A percentile compares a stretch with the other conserved stretches of the same genome.
These are phyloP conservation scores for Temnothorax longispinosus DNA, from an alignment of 1,140 invertebrate genomes.

Conservation along the genomic window DNA sequence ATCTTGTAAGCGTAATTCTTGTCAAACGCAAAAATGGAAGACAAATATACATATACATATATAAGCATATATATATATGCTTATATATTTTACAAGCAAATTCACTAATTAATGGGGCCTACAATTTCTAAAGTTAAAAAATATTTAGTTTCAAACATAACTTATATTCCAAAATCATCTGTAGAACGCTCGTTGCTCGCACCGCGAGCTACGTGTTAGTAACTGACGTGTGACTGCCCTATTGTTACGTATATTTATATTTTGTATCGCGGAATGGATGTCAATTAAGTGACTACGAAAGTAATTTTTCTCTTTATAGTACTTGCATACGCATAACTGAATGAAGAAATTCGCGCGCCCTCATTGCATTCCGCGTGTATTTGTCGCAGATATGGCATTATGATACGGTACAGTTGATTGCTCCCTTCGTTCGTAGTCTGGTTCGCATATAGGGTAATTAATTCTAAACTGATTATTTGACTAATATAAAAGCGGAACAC, in stretches of 20 bases:
- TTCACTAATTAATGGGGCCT: constrained; percentile 9
- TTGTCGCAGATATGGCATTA: constrained; percentile 19
- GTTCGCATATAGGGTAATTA: constrained; percentile 7
- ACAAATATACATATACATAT: constrained; percentile 19
- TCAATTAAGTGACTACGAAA: constrained; percentile 15
- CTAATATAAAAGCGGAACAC: constrained; percentile 51
- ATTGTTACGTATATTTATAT: constrained; percentile 4
- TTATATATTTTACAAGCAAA: constrained; percentile 41
- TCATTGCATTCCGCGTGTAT: not conserved
- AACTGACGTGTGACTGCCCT: not conserved
- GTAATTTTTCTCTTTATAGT: constrained; percentile 31
- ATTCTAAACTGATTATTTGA: constrained; percentile 38
- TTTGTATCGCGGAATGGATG: constrained; percentile 23
- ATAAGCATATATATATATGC: not conserved
- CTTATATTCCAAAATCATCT: constrained; percentile 10
- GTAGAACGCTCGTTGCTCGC: constrained; percentile 23
- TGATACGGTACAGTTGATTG: constrained; percentile 21
- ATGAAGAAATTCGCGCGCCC: not conserved
- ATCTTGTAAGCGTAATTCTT: constrained; percentile 30
- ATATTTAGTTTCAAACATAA: constrained; percentile 40
- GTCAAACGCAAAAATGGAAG: constrained; percentile 40
- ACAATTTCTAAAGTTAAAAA: constrained; percentile 29
- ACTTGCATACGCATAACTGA: constrained; percentile 7
- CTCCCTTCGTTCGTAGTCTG: constrained; percentile 30
- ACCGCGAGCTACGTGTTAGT: constrained; percentile 25